A percentile compares a stretch with the other conserved stretches of the same genome.
These are phyloP conservation scores for Melinaea menophilus DNA, from an alignment of 2,888 invertebrate genomes.

Conservation along the genomic window DNA sequence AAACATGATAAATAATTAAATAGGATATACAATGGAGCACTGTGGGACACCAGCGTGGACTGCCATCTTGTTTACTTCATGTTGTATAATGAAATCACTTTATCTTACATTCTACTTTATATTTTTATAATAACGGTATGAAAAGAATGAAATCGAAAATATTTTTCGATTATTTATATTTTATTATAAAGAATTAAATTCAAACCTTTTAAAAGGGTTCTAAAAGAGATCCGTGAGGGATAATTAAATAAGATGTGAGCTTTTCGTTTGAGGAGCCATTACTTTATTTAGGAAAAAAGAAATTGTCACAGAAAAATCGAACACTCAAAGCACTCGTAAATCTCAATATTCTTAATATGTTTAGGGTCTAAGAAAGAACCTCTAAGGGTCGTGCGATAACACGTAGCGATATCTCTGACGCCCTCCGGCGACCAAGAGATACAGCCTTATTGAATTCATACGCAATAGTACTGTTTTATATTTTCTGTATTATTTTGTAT, in stretches of 20 bases:
- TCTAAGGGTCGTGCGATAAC: slow-evolving; percentile 58
- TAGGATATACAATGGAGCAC: background rate
- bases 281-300: slow-evolving; percentile 34
- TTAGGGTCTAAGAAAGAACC: slow-evolving; percentile 56
- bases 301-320: slow-evolving; percentile 43
- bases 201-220: background rate
- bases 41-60: background rate
- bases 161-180: no score
- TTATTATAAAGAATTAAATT: background rate
- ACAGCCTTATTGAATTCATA: slow-evolving; percentile 51
- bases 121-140: no score
- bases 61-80: background rate
- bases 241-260: slow-evolving; percentile 29
- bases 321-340: slow-evolving; percentile 58
- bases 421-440: slow-evolving; percentile 45
- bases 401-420: slow-evolving; percentile 56
- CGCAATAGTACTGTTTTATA: slow-evolving; percentile 35
- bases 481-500: no score
- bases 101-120: no score
- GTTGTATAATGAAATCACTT: background rate
- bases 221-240: slow-evolving; percentile 13
- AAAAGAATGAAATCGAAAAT: no score
- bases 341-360: slow-evolving; percentile 61
- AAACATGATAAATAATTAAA: background rate
- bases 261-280: slow-evolving; percentile 31